Evolutionary conservation across 2,888 invertebrate genomes (phyloP), one percentile per base, ranked within the genome.

Genomic region (Tholera decimalis): DNA sequence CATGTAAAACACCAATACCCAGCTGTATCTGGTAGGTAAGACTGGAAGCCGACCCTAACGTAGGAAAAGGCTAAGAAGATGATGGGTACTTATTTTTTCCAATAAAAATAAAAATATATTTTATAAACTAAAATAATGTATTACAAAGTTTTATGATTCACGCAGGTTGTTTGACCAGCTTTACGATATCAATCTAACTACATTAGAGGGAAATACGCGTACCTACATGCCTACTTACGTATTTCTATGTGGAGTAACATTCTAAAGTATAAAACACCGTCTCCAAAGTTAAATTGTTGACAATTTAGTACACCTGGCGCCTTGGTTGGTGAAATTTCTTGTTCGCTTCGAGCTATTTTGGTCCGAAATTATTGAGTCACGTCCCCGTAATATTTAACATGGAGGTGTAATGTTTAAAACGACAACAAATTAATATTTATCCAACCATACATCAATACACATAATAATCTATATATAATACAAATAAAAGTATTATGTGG

Each of bases 301-400:
- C 54, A 51, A 47, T 76, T 57, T 11, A 58, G 24, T 26, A 53
- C 72, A 75, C 65, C 59, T 75, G 74, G 47, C 22, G 20, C 22
- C 20, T 55, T 49, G 35, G 20, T 59, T 50, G 22, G 41, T 15
- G 30, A 59, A 61, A 53, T 54, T 60, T 62, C 59, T 56, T 54
- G 50, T 63, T 55, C 43, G 43, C 57, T 53, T 41, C n/a, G 9
- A 43, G 44, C 53, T 61, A 49, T 66, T 69, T 59, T 39, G 59
- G 59, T 61, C 26, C 24, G 5, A 26, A 58, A n/a, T 55, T 55
- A 58, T 59, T 55, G 26, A 33, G 43, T 43, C 24, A 43, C 35
- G 13, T 67, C 46, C 37, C 46, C 50, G 8, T 33, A 18, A 49
- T 60, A 49, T 56, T 55, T 26, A 56, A 26, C n/a, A 65, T 26